These are phyloP conservation scores for Adineta ricciae DNA, from an alignment of 2,888 invertebrate genomes.

Conservation along the genomic window DNA sequence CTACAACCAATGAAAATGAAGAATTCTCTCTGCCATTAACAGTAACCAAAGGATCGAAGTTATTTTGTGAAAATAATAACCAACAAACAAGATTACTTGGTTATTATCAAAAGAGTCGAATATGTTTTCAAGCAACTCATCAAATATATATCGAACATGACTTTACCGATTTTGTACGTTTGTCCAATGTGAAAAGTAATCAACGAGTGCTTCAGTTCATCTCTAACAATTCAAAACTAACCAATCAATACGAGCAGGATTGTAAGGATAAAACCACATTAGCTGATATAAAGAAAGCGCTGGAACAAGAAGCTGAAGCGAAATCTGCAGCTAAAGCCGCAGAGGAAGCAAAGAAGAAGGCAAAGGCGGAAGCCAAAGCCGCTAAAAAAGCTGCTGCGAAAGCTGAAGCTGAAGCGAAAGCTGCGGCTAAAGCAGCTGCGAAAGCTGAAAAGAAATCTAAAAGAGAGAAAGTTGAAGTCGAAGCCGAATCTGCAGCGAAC, in stretches of 20 bases:
- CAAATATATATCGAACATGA: neutral
- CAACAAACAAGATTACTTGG: neutral
- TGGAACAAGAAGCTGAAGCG: neutral
- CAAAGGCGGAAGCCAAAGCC: too few species aligned
- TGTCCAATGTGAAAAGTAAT: neutral
- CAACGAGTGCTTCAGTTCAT: neutral
- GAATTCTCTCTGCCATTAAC: neutral
- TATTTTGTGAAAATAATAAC: neutral
- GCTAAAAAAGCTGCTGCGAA: neutral
- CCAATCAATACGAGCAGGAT: neutral
- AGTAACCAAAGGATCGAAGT: neutral
- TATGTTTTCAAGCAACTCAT: neutral
- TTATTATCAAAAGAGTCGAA: neutral
- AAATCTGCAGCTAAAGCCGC: too few species aligned
- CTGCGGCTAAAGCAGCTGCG: too few species aligned
- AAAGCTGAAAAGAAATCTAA: too few species aligned
- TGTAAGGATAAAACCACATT: constrained; percentile 3
- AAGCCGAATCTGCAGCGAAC: too few species aligned
- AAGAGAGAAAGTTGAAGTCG: too few species aligned
- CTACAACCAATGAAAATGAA: neutral
- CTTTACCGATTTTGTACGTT: neutral
- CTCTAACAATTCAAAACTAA: neutral
- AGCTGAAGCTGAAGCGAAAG: neutral
- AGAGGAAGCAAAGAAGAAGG: too few species aligned
- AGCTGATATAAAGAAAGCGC: neutral